Evolutionary conservation across 2,797 vertebrate species (phyloP).

Genomic region (Coreius guichenoti): DNA sequence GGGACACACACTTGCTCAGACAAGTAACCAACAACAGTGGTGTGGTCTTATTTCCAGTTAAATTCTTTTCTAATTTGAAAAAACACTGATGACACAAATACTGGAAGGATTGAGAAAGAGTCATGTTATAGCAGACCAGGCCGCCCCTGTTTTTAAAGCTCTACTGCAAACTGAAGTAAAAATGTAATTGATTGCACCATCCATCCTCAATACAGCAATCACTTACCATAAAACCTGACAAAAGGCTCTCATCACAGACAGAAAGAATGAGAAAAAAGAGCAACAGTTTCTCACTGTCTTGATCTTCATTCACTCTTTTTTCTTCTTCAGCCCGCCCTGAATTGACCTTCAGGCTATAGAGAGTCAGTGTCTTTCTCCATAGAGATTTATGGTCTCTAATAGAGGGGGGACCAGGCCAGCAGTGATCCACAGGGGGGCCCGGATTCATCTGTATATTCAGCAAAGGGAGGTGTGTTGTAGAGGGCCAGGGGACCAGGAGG

Average conservation of each 20-base stretch:
- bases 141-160: slow-evolving; percentile 62
- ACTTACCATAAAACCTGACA: slow-evolving; percentile 59
- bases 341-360: slow-evolving; percentile 67
- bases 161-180: slow-evolving; percentile 72
- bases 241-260: slow-evolving; percentile 58
- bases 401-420: slow-evolving; percentile 72
- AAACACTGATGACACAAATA: slow-evolving; percentile 31
- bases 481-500: slow-evolving; percentile 38
- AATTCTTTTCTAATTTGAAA: neutral
- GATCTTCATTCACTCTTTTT: slow-evolving; percentile 68
- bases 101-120: slow-evolving; percentile 48
- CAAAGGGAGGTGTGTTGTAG: slow-evolving; percentile 57
- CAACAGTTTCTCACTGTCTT: slow-evolving; percentile 69
- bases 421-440: slow-evolving; percentile 58
- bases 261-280: slow-evolving; percentile 51
- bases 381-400: slow-evolving; percentile 81
- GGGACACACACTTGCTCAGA: neutral
- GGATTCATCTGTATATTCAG: slow-evolving; percentile 67
- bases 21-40: neutral
- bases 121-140: slow-evolving; percentile 65
- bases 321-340: slow-evolving; percentile 66
- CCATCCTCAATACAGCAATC: slow-evolving; percentile 65
- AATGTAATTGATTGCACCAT: slow-evolving; percentile 62
- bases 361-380: slow-evolving; percentile 69
- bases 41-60: neutral